These are phyloP conservation scores for Diuraphis noxia DNA, from an alignment of 1,140 invertebrate genomes.

Conservation along the genomic window DNA sequence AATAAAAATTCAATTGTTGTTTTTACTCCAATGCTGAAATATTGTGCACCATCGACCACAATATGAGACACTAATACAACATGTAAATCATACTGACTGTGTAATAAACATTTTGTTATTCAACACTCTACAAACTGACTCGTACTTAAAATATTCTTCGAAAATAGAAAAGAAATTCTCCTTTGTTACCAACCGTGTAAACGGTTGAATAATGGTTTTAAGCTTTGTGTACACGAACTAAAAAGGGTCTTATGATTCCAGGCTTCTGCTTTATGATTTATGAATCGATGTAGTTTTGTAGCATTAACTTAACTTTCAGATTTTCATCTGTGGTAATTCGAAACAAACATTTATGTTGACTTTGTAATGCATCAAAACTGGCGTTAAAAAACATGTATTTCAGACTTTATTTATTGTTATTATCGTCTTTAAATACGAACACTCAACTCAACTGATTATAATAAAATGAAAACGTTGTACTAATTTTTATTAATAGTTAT, in stretches of 20 bases:
- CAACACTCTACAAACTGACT: not conserved
- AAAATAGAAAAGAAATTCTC: not conserved
- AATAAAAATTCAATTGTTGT: not conserved
- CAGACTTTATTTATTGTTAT: not conserved
- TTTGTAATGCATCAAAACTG: not conserved
- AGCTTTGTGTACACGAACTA: not conserved
- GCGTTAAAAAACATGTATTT: not conserved
- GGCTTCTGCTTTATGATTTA: conserved; percentile 5
- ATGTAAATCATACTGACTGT: not conserved
- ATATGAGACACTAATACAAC: not conserved
- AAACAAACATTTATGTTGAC: conserved; percentile 3
- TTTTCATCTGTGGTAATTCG: not conserved
- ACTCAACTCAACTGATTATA: not conserved
- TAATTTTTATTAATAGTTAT: not conserved
- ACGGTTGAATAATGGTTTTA: conserved; percentile 27
- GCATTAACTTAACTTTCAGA: not conserved
- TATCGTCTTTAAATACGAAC: not conserved
- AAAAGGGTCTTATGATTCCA: not conserved
- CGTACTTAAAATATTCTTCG: not conserved
- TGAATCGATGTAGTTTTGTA: conserved; percentile 20
- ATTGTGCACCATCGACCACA: not conserved
- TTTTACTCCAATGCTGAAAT: not conserved
- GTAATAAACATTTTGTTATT: not conserved
- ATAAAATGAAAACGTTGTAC: not conserved
- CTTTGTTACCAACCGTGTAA: not conserved